Base-by-base conservation (phyloP, 2,888 invertebrate species). In the Stenchaetothrips biformis region DNA sequence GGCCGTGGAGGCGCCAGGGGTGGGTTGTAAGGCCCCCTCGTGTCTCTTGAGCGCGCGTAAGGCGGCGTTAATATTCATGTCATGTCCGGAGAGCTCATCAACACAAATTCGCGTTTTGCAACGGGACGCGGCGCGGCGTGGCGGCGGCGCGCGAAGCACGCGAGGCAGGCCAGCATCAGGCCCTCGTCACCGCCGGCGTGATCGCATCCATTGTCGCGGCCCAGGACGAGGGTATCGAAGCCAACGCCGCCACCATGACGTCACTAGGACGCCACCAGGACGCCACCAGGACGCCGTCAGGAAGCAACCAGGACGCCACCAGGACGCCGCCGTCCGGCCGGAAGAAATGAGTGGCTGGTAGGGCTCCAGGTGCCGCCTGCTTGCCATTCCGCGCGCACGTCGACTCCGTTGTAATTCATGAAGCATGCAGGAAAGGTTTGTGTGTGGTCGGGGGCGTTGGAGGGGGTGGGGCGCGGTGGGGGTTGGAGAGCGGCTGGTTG, bases 401-500 rank as follows among this genome's bases (percentile, higher is more conserved):
- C 25, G 67, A 74, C 21, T 74, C 67, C 67, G 67, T 74, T 74
- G 67, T 74, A 74, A 74, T 74, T 74, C 67, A 74, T 74, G 67
- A 74, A 74, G 67, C 67, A 74, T 74, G 67, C 67, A 74, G 67
- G 67, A 74, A 74, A 74, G 67, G 67, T 74, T 74, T 74, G 67
- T 74, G 67, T 74, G 67, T 74, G 67, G 67, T 74, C 67, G 21
- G 67, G 21, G 25, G 67, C n/a, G 67, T 11, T 74, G 21, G 21
- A 25, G 21, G 25, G 67, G 67, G 67, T 9, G 25, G 21, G 67
- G 67, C 8, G 67, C 67, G 53, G 53, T 11, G 53, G 37, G 37
- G 53, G 2, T 53, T 53, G 53, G 9, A 21, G 67, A 21, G 67
- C 21, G 67, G 37, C 37, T 37, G 37, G 37, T 37, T 37, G 37